Evolutionary conservation across 2,797 vertebrate species (phyloP), one percentile per base, ranked within the genome.

Genomic region (Poecile montanus): DNA sequence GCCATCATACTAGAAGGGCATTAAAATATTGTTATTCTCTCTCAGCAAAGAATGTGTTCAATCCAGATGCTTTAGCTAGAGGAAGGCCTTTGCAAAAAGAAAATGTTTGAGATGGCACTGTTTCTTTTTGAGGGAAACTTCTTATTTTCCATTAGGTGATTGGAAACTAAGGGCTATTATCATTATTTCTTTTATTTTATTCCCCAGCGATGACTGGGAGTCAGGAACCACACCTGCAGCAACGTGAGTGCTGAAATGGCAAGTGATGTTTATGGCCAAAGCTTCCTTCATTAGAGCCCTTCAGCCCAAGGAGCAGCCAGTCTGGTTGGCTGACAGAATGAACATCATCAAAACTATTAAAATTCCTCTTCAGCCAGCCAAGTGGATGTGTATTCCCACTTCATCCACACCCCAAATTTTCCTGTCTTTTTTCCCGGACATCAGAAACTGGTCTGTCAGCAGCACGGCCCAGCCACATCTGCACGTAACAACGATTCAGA

Each of bases 381-480:
- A 77, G 76, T 50, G 77, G 62, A 65, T 71, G 60, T 50, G 38
- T 73, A 73, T 82, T 88, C 32, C 82, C 20, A 29, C 81, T 91
- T 85, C 85, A 82, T 85, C 60, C 58, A 71, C 76, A 51, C 75
- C 68, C 87, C 44, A 54, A 42, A 61, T 84, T 60, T 94, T 61
- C 53, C 40, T 15, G 47, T 79, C 56, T 54, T 68, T 74, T 40
- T 94, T 78, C 62, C 14, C 0, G 14, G 79, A 75, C 34, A 32
- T 78, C 81, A 95, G 75, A 93, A 95, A 70, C 56, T 12, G 51
- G 63, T 57, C 88, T 77, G 57, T 94, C 86, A 96, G 74, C 63
- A 93, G 60, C 91, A 38, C 30, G 74, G 73, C 87, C 82, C 77
- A 80, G 25, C 62, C 30, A 79, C 61, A 58, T 92, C 58, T 93